Evolutionary conservation across 2,888 invertebrate genomes (phyloP).

Genomic region (Ceraclea dissimilis): DNA sequence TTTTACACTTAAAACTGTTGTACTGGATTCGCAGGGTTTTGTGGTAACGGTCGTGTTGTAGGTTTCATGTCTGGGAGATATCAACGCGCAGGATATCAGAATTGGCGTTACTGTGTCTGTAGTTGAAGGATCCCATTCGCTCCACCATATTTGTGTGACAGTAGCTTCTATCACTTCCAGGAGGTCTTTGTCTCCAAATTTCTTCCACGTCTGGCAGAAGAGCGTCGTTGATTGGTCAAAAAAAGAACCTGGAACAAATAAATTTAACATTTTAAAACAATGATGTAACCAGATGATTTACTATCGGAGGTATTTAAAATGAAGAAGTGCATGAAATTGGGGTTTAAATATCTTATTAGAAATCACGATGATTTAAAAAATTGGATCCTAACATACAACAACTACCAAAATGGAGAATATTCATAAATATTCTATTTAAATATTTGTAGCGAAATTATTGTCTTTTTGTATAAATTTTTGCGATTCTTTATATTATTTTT

Average conservation of each 20-base stretch:
- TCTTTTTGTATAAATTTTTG: too few species aligned
- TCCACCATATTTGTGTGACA: slow-evolving; percentile 55
- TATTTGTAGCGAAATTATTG: too few species aligned
- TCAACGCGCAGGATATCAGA: slow-evolving; percentile 56
- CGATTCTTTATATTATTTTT: too few species aligned
- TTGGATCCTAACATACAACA: too few species aligned
- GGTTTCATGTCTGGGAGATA: slow-evolving; percentile 38
- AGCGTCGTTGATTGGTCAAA: slow-evolving; percentile 30
- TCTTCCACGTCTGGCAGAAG: slow-evolving; percentile 47
- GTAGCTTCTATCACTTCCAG: slow-evolving; percentile 50
- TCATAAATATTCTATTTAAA: too few species aligned
- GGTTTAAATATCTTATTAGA: too few species aligned
- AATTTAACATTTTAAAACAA: background rate
- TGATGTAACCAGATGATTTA: too few species aligned
- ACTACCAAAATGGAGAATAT: too few species aligned
- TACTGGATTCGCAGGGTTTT: slow-evolving; percentile 44
- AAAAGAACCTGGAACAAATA: slow-evolving; percentile 29
- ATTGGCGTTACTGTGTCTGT: slow-evolving; percentile 47
- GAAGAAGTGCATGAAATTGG: background rate
- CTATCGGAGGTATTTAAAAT: too few species aligned
- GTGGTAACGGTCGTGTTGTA: slow-evolving; percentile 44
- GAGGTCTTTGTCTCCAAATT: slow-evolving; percentile 30
- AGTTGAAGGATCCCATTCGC: slow-evolving; percentile 50
- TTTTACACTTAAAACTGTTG: slow-evolving; percentile 38
- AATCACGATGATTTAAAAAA: too few species aligned